Evolutionary conservation across 2,797 vertebrate species (phyloP).

Genomic region (Coregonus suidteri): DNA sequence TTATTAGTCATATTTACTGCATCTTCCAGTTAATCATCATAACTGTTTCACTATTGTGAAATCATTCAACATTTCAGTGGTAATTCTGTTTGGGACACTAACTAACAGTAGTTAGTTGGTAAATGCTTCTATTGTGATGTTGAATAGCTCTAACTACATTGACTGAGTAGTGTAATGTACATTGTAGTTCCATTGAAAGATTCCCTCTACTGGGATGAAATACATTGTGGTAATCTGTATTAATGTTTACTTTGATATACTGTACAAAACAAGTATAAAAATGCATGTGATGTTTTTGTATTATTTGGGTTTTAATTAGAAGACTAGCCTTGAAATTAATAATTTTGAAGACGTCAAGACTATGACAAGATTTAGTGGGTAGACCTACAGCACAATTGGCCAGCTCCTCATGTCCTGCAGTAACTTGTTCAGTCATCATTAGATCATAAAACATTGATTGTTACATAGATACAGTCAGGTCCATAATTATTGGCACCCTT

Average conservation of each 20-base stretch:
- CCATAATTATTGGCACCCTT: too few relatives aligned
- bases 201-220: background rate
- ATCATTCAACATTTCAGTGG: background rate
- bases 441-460: too few relatives aligned
- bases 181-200: background rate
- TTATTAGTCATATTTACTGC: constrained; percentile 29
- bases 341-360: too few relatives aligned
- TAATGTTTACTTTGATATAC: background rate
- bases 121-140: background rate
- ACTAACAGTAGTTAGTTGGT: background rate
- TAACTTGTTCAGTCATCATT: too few relatives aligned
- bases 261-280: background rate
- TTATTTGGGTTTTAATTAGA: too few relatives aligned
- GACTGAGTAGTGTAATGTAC: background rate
- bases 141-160: background rate
- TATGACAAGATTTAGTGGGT: too few relatives aligned
- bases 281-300: background rate
- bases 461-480: too few relatives aligned
- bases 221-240: background rate
- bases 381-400: too few relatives aligned
- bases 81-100: background rate
- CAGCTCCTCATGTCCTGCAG: too few relatives aligned
- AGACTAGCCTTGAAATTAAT: too few relatives aligned
- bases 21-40: constrained; percentile 9
- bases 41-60: background rate